A percentile compares a stretch with the other conserved stretches of the same genome.
Evolutionary conservation across 2,888 invertebrate genomes (phyloP).

Genomic region (Lysandra bellargus): DNA sequence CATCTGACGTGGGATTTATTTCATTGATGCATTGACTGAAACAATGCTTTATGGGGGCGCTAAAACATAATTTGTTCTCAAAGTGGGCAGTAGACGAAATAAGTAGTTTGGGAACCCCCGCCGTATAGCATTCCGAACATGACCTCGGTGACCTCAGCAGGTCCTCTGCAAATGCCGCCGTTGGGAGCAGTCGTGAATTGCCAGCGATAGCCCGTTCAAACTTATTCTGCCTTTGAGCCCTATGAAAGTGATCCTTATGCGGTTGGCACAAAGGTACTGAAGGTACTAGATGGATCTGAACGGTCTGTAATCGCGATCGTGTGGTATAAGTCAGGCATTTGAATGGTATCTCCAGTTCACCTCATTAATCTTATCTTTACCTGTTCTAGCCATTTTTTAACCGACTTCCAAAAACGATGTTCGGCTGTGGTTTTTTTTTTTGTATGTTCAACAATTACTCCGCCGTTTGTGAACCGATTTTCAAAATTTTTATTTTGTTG

Average conservation of each 20-base stretch:
- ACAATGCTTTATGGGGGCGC: too few relatives aligned
- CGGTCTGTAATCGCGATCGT: conserved; percentile 44
- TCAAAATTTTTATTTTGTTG: too few relatives aligned
- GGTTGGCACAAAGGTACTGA: neutral
- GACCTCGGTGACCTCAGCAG: conserved; percentile 49
- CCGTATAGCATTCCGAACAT: conserved; percentile 43
- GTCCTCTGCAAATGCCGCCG: conserved; percentile 56
- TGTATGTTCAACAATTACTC: too few relatives aligned
- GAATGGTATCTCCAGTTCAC: conserved; percentile 7
- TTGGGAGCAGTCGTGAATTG: conserved; percentile 64
- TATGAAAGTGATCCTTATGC: neutral
- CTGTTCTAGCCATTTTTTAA: neutral
- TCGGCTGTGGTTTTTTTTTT: too few relatives aligned
- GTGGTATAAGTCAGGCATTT: conserved; percentile 46
- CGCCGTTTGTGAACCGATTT: too few relatives aligned
- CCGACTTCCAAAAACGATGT: too few relatives aligned
- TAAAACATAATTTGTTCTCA: too few relatives aligned
- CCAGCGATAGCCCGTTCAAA: conserved; percentile 52
- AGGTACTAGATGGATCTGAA: neutral
- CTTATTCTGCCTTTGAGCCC: neutral
- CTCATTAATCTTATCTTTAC: neutral
- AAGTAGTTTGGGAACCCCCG: too few relatives aligned
- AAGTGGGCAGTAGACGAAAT: too few relatives aligned
- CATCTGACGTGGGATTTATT: too few relatives aligned
- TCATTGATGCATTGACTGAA: too few relatives aligned